phyloP scores from a whole-genome alignment of 2,797 vertebrate species.

The Tenualosa thibaudeaui region DNA sequence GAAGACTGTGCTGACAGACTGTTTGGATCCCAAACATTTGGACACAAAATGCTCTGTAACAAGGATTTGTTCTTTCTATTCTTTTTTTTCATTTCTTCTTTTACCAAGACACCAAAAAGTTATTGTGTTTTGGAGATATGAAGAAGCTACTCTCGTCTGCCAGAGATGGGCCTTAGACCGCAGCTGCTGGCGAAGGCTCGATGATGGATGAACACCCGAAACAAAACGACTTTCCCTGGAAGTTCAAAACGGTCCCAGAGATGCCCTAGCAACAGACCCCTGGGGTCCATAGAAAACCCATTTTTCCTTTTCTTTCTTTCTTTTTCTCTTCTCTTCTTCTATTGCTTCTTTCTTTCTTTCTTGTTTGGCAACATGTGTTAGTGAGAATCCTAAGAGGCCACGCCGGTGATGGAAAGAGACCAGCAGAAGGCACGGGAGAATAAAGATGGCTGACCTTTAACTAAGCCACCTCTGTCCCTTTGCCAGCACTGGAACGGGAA shows the following conservation, averaged over 20 bases:
- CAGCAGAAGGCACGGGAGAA: neutral
- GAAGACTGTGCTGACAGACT: neutral
- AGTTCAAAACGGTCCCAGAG: neutral
- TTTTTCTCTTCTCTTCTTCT: neutral
- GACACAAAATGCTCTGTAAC: neutral
- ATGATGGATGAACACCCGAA: conserved; percentile 10
- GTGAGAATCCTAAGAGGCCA: neutral
- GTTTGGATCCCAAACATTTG: neutral
- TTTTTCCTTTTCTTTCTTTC: neutral
- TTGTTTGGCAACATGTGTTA: neutral
- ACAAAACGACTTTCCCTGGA: neutral
- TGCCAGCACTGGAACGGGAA: neutral
- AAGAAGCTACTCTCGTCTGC: neutral
- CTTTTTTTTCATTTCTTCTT: neutral
- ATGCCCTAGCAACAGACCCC: neutral
- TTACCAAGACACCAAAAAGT: neutral
- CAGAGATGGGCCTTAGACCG: neutral
- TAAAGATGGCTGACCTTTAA: neutral
- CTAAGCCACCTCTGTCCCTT: neutral
- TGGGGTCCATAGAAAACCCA: neutral
- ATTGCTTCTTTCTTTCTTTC: neutral
- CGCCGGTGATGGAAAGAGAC: neutral
- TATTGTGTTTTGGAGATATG: neutral
- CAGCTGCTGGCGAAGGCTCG: neutral
- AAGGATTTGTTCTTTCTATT: neutral